These are phyloP conservation scores for Macropus fuliginosus DNA, from an alignment of 2,797 vertebrate species.

Conservation along the genomic window DNA sequence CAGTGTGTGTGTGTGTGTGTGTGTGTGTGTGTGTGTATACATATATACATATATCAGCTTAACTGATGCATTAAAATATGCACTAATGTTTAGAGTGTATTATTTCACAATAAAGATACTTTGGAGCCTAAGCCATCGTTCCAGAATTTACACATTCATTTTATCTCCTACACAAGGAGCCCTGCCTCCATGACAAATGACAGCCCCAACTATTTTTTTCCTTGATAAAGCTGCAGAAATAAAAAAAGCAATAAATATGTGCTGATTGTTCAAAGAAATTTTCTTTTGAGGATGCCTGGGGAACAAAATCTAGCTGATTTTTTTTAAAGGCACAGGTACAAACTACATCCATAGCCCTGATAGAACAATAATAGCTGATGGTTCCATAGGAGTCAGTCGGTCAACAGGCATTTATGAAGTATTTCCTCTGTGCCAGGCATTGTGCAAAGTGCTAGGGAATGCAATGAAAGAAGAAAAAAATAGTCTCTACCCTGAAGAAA, in stretches of 20 bases:
- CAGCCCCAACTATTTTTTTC: background rate
- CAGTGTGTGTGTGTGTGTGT: background rate
- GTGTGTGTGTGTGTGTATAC: no score
- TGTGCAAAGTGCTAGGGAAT: background rate
- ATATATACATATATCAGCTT: background rate
- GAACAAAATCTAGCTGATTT: conserved; percentile 58
- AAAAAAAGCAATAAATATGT: background rate
- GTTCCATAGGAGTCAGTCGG: background rate
- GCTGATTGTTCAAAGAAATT: conserved; percentile 43
- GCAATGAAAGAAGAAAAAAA: background rate
- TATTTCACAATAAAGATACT: background rate
- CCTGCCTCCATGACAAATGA: conserved; percentile 44
- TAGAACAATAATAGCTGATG: background rate
- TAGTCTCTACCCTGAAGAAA: background rate
- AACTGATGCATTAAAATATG: background rate
- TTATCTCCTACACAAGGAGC: background rate
- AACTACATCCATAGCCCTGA: conserved; percentile 15
- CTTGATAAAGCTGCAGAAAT: background rate
- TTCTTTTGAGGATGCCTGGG: background rate
- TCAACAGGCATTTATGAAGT: background rate
- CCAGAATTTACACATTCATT: conserved; percentile 7
- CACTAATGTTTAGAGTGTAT: background rate
- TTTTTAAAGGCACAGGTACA: conserved; percentile 69
- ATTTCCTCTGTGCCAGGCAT: background rate
- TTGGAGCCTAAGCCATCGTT: background rate